Evolutionary conservation across 2,797 vertebrate genomes (phyloP).

Genomic region (Pipistrellus kuhlii): DNA sequence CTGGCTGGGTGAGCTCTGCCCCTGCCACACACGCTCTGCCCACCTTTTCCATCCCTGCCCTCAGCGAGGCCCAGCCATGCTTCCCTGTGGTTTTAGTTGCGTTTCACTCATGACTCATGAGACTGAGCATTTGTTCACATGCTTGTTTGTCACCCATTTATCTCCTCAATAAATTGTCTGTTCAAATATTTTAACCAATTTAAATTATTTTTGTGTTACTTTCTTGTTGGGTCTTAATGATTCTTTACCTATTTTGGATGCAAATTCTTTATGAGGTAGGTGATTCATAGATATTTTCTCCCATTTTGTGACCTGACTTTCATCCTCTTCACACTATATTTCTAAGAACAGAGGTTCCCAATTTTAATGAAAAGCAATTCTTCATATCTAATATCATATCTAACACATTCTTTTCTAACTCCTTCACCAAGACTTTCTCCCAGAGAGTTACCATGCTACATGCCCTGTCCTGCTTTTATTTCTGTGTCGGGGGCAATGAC

Average conservation of each 20-base stretch:
- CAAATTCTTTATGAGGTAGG: not conserved
- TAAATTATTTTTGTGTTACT: not conserved
- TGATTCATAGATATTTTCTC: not conserved
- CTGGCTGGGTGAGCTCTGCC: too few relatives aligned
- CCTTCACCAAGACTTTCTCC: not conserved
- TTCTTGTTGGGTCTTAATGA: not conserved
- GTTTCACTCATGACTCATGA: not conserved
- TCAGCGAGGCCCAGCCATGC: fast-evolving
- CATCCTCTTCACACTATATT: not conserved
- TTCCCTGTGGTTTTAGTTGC: too few relatives aligned
- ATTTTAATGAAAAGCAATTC: not conserved
- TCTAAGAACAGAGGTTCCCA: not conserved
- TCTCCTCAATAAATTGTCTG: not conserved
- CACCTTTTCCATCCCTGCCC: not conserved
- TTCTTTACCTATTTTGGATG: not conserved
- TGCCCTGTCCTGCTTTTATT: not conserved
- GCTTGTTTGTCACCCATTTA: not conserved
- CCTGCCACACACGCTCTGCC: too few relatives aligned
- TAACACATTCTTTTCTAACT: not conserved
- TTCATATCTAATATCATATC: not conserved
- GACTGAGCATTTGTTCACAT: not conserved
- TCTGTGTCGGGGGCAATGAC: not conserved
- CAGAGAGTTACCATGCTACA: not conserved
- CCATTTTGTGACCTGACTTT: not conserved
- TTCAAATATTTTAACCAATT: not conserved